Base-by-base conservation (phyloP, 2,797 vertebrate genomes). In the Siniperca scherzeri region DNA sequence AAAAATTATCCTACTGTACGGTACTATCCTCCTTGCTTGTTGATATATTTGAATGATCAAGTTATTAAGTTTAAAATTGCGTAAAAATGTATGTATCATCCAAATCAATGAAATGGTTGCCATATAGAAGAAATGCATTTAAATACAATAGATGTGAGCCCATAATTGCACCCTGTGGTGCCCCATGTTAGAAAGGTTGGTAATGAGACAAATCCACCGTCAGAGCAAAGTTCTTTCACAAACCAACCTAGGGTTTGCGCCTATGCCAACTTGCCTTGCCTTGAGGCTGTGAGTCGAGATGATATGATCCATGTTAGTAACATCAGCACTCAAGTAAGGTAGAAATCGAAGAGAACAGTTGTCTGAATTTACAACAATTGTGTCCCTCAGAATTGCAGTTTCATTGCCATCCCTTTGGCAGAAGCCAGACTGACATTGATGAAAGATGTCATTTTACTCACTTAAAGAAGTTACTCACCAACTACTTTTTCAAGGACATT, bases 401-500 rank as follows among this genome's bases (percentile, higher is more conserved):
- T 62, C 44, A 25, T 38, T 21, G 42, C 36, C 13, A 3, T 64
- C 11, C 33, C 16, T 56, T 67, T 42, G 53, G 27, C 14, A 78
- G 7, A 77, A 22, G 73, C 25, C 30, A 27, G 22, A 55, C 42
- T 48, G 2, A 62, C 72, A 53, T 27, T 64, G 0, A 70, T 78
- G 7, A 56, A 77, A 66, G 4, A 74, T 57, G 42, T 74, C 2
- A 68, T 55, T 69, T 60, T 4, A 65, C 30, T n/a, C 44, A 55
- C 38, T 68, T 62, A 50, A 70, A 72, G 3, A 56, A n/a, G 40
- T 60, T 60, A 52, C 44, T 25, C 21, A 48, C 50, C 50, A 65
- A 55, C 50, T 59, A 50, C 13, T 40, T 78, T 75, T 75, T 62
- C 72, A 83, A 80, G 53, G 59, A 61, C 38, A 6, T 70, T 21